Percentiles rank a stretch among this genome's conserved stretches.
These are phyloP conservation scores for Amazona ochrocephala DNA, from an alignment of 2,797 vertebrate species.

Conservation along the genomic window DNA sequence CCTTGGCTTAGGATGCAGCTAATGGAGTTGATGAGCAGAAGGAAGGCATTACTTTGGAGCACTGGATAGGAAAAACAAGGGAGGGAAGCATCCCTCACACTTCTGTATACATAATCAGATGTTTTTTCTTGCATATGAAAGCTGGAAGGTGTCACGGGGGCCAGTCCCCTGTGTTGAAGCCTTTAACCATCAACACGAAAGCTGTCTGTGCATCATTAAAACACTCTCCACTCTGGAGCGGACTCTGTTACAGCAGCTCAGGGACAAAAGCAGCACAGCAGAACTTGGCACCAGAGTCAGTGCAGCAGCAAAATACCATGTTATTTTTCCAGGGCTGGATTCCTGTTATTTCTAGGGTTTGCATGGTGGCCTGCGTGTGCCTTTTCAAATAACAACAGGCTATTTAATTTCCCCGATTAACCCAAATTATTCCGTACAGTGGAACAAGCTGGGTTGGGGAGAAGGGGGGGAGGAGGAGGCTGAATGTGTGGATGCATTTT, in stretches of 20 bases:
- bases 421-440: not conserved
- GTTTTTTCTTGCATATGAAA: not conserved
- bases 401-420: not conserved
- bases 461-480: not conserved
- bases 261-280: not conserved
- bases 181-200: fast-evolving
- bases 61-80: not conserved
- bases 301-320: not conserved
- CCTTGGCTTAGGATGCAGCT: not conserved
- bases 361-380: not conserved
- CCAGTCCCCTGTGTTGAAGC: not conserved
- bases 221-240: fast-evolving
- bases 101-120: fast-evolving
- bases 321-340: not conserved
- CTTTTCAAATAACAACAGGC: not conserved
- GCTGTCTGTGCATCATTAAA: not conserved
- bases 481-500: not conserved
- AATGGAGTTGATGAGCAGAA: fast-evolving
- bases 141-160: not conserved
- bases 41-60: not conserved
- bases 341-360: not conserved
- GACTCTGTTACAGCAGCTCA: not conserved
- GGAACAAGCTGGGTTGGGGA: not conserved
- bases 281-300: not conserved
- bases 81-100: fast-evolving